Percentiles rank a stretch among this genome's conserved stretches.
Evolutionary conservation across 2,797 vertebrate genomes (phyloP).

Genomic region (Nyctalus aviator): DNA sequence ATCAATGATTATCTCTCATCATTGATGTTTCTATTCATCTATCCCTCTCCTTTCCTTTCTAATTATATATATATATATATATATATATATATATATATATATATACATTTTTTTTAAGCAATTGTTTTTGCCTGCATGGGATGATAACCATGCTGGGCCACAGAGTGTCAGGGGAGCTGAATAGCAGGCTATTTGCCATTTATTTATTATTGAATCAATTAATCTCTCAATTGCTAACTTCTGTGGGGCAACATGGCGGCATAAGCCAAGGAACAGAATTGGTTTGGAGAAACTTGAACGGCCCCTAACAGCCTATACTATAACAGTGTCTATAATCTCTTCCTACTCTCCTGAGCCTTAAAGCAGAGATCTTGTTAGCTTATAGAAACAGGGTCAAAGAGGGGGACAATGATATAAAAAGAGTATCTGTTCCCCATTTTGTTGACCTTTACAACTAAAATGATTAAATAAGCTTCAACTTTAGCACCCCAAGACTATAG

Average conservation of each 20-base stretch:
- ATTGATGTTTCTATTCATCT: too few species aligned
- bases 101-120: neutral
- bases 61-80: too few species aligned
- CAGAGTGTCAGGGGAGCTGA: neutral
- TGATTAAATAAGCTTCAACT: neutral
- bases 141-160: neutral
- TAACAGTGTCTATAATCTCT: neutral
- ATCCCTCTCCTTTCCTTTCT: too few species aligned
- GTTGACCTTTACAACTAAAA: neutral
- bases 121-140: constrained; percentile 8
- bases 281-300: neutral
- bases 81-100: too few species aligned
- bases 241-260: neutral
- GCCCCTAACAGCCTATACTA: neutral
- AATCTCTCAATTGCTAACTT: neutral
- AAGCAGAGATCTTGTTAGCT: neutral
- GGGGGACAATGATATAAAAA: rapidly evolving
- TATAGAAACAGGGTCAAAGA: neutral
- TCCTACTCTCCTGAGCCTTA: neutral
- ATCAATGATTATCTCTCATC: too few species aligned
- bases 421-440: neutral
- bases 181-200: neutral
- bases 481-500: neutral
- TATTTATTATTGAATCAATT: neutral
- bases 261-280: neutral